A percentile compares a stretch with the other conserved stretches of the same genome.
Conservation (phyloP, 2,797 vertebrate genomes). For the Sebastolobus alascanus region DNA sequence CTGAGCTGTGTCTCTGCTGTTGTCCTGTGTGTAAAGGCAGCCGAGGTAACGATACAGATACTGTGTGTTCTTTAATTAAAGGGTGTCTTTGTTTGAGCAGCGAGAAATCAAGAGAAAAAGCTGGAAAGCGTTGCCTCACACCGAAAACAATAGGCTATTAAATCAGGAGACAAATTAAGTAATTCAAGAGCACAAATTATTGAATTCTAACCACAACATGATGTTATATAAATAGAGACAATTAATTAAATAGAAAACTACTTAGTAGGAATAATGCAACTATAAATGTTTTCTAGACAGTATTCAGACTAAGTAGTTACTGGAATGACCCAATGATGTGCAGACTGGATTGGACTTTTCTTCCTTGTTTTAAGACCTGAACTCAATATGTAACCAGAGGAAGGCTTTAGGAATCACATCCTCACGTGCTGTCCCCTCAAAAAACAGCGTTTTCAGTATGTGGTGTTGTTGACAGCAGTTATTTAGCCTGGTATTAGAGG, state of each 20-base stretch:
- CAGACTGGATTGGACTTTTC: slow-evolving; percentile 2
- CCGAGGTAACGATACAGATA: too few relatives aligned
- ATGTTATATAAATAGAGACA: background rate
- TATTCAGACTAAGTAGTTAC: background rate
- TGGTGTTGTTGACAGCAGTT: slow-evolving; percentile 40
- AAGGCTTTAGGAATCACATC: background rate
- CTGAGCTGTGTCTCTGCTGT: too few relatives aligned
- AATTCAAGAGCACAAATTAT: too few relatives aligned
- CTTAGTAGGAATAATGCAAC: background rate
- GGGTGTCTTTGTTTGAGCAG: too few relatives aligned
- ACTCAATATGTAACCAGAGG: slow-evolving; percentile 17
- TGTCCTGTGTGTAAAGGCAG: too few relatives aligned
- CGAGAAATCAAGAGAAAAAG: too few relatives aligned
- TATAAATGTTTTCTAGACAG: background rate
- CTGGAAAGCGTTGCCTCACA: too few relatives aligned
- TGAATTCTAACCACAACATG: too few relatives aligned
- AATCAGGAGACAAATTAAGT: too few relatives aligned
- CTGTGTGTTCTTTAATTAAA: too few relatives aligned
- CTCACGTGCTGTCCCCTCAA: background rate
- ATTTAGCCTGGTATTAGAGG: slow-evolving; percentile 34
- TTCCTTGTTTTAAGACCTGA: background rate
- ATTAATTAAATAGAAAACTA: background rate
- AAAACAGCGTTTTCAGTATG: slow-evolving; percentile 21
- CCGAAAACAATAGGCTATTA: too few relatives aligned
- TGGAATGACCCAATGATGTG: background rate